Evolutionary conservation across 2,888 invertebrate species (phyloP), one percentile per base, ranked within the genome.

Genomic region (Erpobdella octoculata): DNA sequence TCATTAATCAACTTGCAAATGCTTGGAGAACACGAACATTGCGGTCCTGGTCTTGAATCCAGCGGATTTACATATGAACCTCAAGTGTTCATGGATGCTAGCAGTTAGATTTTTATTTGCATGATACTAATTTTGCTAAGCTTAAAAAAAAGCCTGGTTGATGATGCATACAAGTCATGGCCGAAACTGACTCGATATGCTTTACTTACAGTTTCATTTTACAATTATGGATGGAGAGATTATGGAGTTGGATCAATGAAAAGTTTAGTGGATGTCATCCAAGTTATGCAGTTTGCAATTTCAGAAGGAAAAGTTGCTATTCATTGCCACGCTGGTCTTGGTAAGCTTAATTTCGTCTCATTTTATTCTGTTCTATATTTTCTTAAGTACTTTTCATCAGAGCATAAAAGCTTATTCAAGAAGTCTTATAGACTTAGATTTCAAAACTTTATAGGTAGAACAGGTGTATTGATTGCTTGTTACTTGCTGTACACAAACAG

Each of bases 1-100:
- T 89, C 91, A 0, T 88, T 93, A 77, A 88, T 93, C 79, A 93
- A 93, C 84, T 86, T 93, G 48, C 92, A 93, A 85, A 89, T 87
- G 67, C 88, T 89, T 0, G 91, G 90, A 18, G 93, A 93, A 80
- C 92, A 93, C 83, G 88, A 89, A n/a, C 89, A 89, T 79, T 93
- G 93, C 82, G 92, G 92, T 0, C 88, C 88, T 18, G 78, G 79
- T 18, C 88, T 89, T 0, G 86, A 91, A 75, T 88, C 89, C 75
- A 89, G 89, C 8, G 92, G 92, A 3, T 92, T 92, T 84, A 89
- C 91, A 0, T 93, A 93, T 80, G 89, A 91, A 79, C 92, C 92
- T 0, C 88, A 88, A 75, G 83, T 87, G 65, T 91, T 93, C 80
- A 93, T 93, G 93, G 88, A 89, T 76, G 89, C 90, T 78, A 88